Evolutionary conservation across 2,888 invertebrate genomes (phyloP), one percentile per base, ranked within the genome.

Genomic region (Oxycera nigricornis): DNA sequence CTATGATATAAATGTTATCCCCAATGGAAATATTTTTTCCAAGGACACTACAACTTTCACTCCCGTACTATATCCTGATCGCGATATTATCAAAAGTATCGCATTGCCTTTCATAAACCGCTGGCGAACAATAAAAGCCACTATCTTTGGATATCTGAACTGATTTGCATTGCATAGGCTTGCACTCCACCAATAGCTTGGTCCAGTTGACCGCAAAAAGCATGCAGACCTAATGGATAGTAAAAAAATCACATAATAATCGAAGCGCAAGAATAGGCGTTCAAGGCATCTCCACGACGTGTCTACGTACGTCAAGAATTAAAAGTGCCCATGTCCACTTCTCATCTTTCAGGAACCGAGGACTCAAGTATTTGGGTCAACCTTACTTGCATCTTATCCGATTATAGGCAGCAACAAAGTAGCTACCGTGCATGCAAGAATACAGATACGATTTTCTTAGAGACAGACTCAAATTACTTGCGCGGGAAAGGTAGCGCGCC

Each of bases 301-400:
- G 17, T 22, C 22, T 20, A 55, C 52, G 52, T 55, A 24, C 9
- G 52, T 20, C 24, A 55, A 17, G 22, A 20, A 55, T 24, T 55
- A 20, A 24, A 24, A 22, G 22, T 24, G 3, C 2, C 52, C 4
- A 55, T 55, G 20, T 55, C 2, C 2, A 3, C 24, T 2, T 55
- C 20, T 55, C 52, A 55, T 24, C 52, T 55, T 55, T 55, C 52
- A 55, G 52, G 52, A 20, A 55, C 22, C 52, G 52, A 55, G 52
- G 52, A 55, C 24, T 20, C 52, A 24, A 55, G 24, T 4, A 55
- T 55, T 55, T 24, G 24, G 52, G 52, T 55, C 52, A 55, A 4
- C 52, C 24, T 55, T n/a, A n/a, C n/a, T n/a, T 17, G 52, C 3
- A 55, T 55, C 24, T 24, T 55, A 55, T 55, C 52, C 52, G 52